Percentiles rank a stretch among this genome's conserved stretches.
phyloP scores from a whole-genome alignment of 2,113 vertebrate species.

The Boulengeromyrus knoepffleri region DNA sequence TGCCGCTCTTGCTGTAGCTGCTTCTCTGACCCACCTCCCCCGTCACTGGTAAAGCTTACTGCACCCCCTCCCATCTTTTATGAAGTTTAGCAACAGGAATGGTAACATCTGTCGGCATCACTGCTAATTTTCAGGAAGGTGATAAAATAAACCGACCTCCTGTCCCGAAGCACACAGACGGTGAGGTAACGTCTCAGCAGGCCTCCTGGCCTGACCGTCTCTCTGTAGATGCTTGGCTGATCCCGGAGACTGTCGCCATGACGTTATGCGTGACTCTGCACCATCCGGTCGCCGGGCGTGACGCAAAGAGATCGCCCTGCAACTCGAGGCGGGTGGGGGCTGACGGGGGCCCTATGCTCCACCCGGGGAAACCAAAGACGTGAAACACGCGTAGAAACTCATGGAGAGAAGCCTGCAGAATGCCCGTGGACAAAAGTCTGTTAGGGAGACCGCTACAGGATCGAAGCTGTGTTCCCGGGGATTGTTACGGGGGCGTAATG shows the following conservation, averaged over 20 bases:
- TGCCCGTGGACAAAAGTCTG: neutral
- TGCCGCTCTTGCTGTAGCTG: conserved; percentile 13
- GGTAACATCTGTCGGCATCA: neutral
- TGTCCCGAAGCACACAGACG: neutral
- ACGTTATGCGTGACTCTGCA: neutral
- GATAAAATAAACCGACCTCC: neutral
- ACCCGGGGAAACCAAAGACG: neutral
- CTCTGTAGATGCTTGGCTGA: neutral
- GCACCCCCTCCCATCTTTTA: neutral
- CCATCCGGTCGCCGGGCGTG: neutral
- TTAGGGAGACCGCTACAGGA: neutral
- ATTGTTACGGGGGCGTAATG: conserved; percentile 27
- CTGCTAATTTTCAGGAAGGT: neutral
- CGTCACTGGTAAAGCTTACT: neutral
- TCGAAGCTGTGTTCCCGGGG: conserved; percentile 30
- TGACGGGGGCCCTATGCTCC: neutral
- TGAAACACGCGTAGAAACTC: neutral
- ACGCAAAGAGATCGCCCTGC: neutral
- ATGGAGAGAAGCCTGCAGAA: neutral
- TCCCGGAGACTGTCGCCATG: neutral
- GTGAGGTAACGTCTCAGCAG: neutral
- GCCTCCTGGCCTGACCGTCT: neutral
- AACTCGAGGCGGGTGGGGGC: neutral
- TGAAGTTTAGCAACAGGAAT: neutral
- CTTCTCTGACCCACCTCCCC: neutral